Percentiles rank a stretch among this genome's conserved stretches.
Conservation (phyloP, 1,140 invertebrate species). For the Zelostemma sp. region DNA sequence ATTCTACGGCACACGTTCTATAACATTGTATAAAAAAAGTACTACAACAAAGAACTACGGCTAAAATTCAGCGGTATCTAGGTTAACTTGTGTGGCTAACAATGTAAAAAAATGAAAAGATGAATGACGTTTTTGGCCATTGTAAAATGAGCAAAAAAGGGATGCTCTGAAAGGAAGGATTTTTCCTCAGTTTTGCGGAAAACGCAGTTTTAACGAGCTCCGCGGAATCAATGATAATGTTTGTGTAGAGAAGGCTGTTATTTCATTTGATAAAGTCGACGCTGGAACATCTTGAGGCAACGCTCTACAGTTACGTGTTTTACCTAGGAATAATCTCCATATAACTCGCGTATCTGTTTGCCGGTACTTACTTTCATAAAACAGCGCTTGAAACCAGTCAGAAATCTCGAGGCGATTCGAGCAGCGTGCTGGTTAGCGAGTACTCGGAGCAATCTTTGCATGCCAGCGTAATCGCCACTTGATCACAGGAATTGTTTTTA, state of each 20-base stretch:
- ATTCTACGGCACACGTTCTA: no score
- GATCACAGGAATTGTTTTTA: constrained; percentile 1
- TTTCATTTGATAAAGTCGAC: background rate
- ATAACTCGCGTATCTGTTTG: background rate
- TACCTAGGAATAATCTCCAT: background rate
- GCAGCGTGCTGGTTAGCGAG: background rate
- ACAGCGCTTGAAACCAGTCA: background rate
- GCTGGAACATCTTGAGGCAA: background rate
- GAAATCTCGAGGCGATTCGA: background rate
- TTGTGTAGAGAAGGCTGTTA: background rate
- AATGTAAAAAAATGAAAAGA: no score
- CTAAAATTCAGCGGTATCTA: no score
- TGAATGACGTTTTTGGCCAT: no score
- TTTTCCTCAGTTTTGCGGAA: no score
- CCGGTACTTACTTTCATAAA: background rate
- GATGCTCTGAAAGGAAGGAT: no score
- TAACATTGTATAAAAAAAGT: no score
- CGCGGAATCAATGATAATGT: background rate
- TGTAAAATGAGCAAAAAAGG: no score
- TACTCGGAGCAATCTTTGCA: background rate
- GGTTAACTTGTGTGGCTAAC: no score
- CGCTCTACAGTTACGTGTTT: background rate
- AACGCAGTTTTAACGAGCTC: no score
- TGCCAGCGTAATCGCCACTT: background rate
- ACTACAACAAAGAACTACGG: no score